Evolutionary conservation across 1,140 invertebrate species (phyloP), one percentile per base, ranked within the genome.

Genomic region (Zophobas atratus): DNA sequence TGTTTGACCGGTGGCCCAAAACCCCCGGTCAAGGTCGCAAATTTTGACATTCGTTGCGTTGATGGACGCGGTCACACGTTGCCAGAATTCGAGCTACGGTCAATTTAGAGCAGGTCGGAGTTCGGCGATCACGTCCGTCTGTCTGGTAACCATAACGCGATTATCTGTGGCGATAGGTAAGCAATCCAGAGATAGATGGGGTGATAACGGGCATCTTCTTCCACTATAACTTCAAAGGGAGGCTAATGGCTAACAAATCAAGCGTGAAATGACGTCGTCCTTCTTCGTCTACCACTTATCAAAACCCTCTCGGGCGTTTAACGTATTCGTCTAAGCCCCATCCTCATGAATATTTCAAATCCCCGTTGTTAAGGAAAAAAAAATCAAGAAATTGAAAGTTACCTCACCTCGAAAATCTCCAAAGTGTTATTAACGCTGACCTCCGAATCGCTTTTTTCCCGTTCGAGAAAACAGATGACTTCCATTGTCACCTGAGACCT

Each of bases 191-290:
- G 67, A 77, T 77, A 43, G 67, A 72, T 77, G 33, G 76, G 67
- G 67, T 72, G 76, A 77, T 77, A 72, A 72, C 67, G 67, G 53
- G 38, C 34, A 71, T 57, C 53, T 72, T 77, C 67, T 70, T 43
- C 67, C 53, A 57, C 76, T 72, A 71, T 71, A 56, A 36, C 38
- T 77, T 57, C 55, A 71, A 70, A 77, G 67, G 33, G 70, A 72
- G 51, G 70, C 67, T 77, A 80, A 80, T 76, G 79, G 79, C 53
- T 70, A 53, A 78, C 77, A 80, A 80, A 80, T 80, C 79, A 80
- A 80, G 76, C 79, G 73, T 78, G 79, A 80, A 80, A 80, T 80
- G 73, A 78, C 70, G 75, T 80, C 70, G 41, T 71, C 73, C 73
- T 34, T 63, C 72, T 75, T 70, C 32, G 33, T 73, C 70, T 72